Evolutionary conservation across 2,797 vertebrate species (phyloP), one percentile per base, ranked within the genome.

Genomic region (Semaprochilodus insignis): DNA sequence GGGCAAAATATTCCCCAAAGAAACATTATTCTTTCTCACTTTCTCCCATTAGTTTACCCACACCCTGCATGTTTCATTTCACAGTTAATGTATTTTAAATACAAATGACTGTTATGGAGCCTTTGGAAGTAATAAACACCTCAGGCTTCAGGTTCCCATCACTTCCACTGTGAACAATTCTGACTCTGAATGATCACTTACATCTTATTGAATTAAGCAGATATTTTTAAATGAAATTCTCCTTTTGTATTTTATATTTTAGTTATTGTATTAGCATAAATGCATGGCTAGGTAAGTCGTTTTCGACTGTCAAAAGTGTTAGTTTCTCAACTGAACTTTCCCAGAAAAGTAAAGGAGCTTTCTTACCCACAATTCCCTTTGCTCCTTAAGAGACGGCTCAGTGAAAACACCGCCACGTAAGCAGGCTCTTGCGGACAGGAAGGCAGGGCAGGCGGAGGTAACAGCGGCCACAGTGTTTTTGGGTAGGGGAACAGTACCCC

Each of bases 381-480:
- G n/a, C 69, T 48, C 19, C 75, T 83, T 83, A 81, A 81, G 44
- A 57, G 62, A 59, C 14, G 19, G 31, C 63, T 75, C 31, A 74
- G 62, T 81, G 65, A 81, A 59, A 67, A 75, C 54, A 52, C 25
- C 31, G 36, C 62, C 31, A 65, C 73, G 60, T 75, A 77, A 85
- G 79, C 78, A 55, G 62, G 65, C 59, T 63, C 72, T 80, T 72
- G 48, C 60, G 66, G 63, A 78, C 74, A 67, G 77, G 66, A 81
- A 85, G 55, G 71, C 74, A 74, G 52, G 66, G 57, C 36, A 65
- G 81, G 75, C 36, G 31, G 79, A 77, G 75, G 81, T 80, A 86
- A 82, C 83, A 54, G 66, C 48, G 1, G 34, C 74, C 48, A 31
- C 79, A 67, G 74, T 62, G 60, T 70, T 44, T 80, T 54, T 84